Conservation (phyloP, 2,797 vertebrate species). For the Sebastes kiyomatsui region DNA sequence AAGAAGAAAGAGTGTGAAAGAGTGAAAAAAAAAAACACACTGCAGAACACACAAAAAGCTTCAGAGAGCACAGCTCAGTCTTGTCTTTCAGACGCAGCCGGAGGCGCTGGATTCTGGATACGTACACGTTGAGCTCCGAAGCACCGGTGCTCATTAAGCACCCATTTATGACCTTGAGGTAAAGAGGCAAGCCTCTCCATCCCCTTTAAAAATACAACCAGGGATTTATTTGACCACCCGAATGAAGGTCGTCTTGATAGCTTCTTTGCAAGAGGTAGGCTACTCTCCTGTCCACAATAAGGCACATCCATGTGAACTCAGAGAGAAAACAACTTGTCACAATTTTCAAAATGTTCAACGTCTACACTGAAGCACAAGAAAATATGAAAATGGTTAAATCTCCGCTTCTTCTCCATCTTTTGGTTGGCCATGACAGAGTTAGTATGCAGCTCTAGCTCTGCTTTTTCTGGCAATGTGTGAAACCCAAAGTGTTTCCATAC, state of each 20-base stretch:
- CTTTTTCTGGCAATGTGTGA: too few species aligned
- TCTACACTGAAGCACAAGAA: not conserved
- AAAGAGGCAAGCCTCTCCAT: not conserved
- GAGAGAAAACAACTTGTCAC: not conserved
- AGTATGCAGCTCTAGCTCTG: too few species aligned
- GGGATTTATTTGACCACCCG: conserved; percentile 19
- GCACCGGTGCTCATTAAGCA: conserved; percentile 55
- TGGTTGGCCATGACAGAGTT: not conserved
- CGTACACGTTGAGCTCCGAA: conserved; percentile 29
- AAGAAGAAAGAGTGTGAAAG: conserved; percentile 17
- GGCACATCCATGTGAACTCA: not conserved
- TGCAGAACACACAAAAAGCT: conserved; percentile 57
- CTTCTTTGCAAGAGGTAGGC: not conserved
- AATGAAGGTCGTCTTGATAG: conserved; percentile 26
- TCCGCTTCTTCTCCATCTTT: not conserved
- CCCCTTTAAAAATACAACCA: conserved; percentile 18
- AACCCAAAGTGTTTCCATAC: too few species aligned
- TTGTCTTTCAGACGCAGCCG: conserved; percentile 64
- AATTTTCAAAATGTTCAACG: not conserved
- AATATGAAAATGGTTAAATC: not conserved
- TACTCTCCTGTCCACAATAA: not conserved
- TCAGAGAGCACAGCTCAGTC: conserved; percentile 51
- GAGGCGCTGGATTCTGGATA: conserved; percentile 53
- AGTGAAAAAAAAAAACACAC: conserved; percentile 20
- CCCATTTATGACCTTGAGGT: conserved; percentile 44